phyloP scores from a whole-genome alignment of 2,888 invertebrate genomes.

The Parnassius apollo region DNA sequence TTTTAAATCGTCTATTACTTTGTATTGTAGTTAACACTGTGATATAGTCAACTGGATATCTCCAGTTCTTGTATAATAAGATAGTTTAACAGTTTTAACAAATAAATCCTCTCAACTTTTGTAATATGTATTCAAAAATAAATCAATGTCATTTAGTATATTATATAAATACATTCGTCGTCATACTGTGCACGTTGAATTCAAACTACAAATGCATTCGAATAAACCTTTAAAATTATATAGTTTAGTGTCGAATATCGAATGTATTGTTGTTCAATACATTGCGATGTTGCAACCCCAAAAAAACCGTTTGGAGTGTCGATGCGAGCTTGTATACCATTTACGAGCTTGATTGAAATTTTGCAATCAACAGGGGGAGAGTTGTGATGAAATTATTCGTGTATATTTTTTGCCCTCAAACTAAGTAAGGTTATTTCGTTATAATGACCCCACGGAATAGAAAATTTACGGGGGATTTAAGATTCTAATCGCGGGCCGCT shows the following conservation, averaged over 20 bases:
- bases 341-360: slow-evolving; percentile 80
- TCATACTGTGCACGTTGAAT: slow-evolving; percentile 51
- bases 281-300: slow-evolving; percentile 54
- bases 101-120: slow-evolving; percentile 46
- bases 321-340: slow-evolving; percentile 75
- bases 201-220: slow-evolving; percentile 32
- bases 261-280: slow-evolving; percentile 35
- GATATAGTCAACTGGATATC: background rate
- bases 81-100: slow-evolving; percentile 6
- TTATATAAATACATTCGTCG: slow-evolving; percentile 53
- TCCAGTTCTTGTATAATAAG: slow-evolving; percentile 12
- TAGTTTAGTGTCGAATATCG: slow-evolving; percentile 44
- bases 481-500: slow-evolving; percentile 75
- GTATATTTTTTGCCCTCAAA: slow-evolving; percentile 71
- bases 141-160: slow-evolving; percentile 69
- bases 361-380: slow-evolving; percentile 78
- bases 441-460: slow-evolving; percentile 69
- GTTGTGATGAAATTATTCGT: slow-evolving; percentile 77
- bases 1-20: too few relatives aligned
- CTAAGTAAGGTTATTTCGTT: slow-evolving; percentile 66
- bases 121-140: slow-evolving; percentile 74
- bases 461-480: slow-evolving; percentile 78
- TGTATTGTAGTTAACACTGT: too few relatives aligned
- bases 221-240: slow-evolving; percentile 40
- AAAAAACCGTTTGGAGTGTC: slow-evolving; percentile 75